These are phyloP conservation scores for Telmatherina bonti DNA, from an alignment of 2,797 vertebrate genomes.

Conservation along the genomic window DNA sequence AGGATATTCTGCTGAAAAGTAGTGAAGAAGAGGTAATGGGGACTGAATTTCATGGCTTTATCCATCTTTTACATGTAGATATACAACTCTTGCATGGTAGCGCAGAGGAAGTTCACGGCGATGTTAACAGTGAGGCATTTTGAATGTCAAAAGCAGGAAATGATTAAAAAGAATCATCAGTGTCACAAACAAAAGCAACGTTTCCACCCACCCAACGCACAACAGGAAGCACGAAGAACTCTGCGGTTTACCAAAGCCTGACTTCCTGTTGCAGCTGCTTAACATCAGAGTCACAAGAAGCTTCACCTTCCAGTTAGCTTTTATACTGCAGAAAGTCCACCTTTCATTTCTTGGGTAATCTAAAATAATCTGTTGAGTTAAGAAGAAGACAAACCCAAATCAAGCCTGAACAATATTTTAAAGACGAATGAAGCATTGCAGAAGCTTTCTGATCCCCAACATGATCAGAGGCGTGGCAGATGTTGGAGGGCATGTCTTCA, in stretches of 20 bases:
- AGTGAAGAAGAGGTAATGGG: neutral
- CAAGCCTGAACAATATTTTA: neutral
- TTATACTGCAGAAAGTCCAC: neutral
- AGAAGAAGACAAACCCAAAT: neutral
- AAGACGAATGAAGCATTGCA: neutral
- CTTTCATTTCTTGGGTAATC: neutral
- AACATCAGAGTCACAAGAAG: neutral
- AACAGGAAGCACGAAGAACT: constrained; percentile 64
- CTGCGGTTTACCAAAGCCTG: constrained; percentile 44
- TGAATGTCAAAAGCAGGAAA: constrained; percentile 26
- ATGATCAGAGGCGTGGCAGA: neutral
- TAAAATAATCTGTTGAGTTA: too few species aligned
- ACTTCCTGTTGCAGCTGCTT: constrained; percentile 59
- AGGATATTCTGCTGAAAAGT: neutral
- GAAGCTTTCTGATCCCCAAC: neutral
- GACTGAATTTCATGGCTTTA: neutral
- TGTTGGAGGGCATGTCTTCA: neutral
- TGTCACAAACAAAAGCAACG: constrained; percentile 23
- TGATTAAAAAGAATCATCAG: neutral
- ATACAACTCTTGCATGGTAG: neutral
- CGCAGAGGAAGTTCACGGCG: neutral
- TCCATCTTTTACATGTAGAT: too few species aligned
- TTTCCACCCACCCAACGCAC: constrained; percentile 19
- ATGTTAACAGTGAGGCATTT: neutral
- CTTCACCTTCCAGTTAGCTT: neutral